phyloP scores from a whole-genome alignment of 2,797 vertebrate species.

The Miichthys miiuy region DNA sequence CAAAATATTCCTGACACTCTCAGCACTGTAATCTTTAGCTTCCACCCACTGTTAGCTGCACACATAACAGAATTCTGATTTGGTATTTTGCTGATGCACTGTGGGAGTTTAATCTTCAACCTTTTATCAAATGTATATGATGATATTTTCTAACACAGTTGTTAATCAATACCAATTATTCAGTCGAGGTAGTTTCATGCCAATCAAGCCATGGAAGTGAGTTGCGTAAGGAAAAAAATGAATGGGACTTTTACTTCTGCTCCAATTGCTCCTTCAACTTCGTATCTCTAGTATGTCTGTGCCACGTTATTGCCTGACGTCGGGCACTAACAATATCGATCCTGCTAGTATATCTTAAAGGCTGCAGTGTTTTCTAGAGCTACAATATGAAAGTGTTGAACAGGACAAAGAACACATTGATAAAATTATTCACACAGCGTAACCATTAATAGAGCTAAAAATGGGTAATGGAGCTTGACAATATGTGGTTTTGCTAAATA shows the following conservation, averaged over 20 bases:
- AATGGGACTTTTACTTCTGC: too few relatives aligned
- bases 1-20: too few relatives aligned
- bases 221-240: too few relatives aligned
- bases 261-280: too few relatives aligned
- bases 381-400: not conserved
- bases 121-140: not conserved
- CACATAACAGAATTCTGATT: not conserved
- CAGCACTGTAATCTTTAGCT: too few relatives aligned
- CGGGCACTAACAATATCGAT: too few relatives aligned
- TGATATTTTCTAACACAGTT: not conserved
- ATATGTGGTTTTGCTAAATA: too few relatives aligned
- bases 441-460: not conserved
- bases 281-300: too few relatives aligned
- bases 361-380: not conserved
- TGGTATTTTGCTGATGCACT: not conserved
- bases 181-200: too few relatives aligned
- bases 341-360: not conserved
- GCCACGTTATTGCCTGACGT: not conserved
- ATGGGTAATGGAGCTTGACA: not conserved
- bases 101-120: not conserved
- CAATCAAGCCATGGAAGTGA: too few relatives aligned
- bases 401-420: not conserved
- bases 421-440: not conserved
- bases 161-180: too few relatives aligned
- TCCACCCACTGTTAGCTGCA: too few relatives aligned